These are phyloP conservation scores for Heliconius melpomene DNA, from an alignment of 1,140 invertebrate species.

Conservation along the genomic window DNA sequence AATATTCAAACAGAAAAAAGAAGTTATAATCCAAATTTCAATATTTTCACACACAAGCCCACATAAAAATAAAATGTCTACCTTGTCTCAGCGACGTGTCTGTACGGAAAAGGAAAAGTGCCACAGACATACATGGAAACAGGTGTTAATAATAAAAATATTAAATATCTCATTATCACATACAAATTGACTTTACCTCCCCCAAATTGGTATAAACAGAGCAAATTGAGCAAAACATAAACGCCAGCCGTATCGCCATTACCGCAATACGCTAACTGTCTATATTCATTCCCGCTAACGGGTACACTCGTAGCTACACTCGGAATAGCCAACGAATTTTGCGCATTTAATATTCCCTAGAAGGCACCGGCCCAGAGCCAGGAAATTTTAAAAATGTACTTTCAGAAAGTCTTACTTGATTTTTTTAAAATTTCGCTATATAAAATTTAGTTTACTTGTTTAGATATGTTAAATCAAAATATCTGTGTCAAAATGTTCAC, in stretches of 20 bases:
- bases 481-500: not conserved
- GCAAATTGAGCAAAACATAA: slow-evolving; percentile 16
- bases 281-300: slow-evolving; percentile 52
- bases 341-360: slow-evolving; percentile 41
- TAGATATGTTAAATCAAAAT: not conserved
- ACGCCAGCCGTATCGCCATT: slow-evolving; percentile 38
- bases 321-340: slow-evolving; percentile 46
- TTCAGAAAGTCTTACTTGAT: slow-evolving; percentile 33
- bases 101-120: too few relatives aligned
- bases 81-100: too few relatives aligned
- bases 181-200: slow-evolving; percentile 30
- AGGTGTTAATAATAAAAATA: too few relatives aligned
- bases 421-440: slow-evolving; percentile 24
- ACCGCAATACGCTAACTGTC: slow-evolving; percentile 47
- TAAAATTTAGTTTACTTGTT: slow-evolving; percentile 16
- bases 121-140: too few relatives aligned
- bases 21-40: too few relatives aligned
- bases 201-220: slow-evolving; percentile 17
- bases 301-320: slow-evolving; percentile 37
- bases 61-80: too few relatives aligned
- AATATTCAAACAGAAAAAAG: too few relatives aligned
- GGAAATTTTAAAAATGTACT: slow-evolving; percentile 46
- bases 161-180: not conserved
- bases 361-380: slow-evolving; percentile 35
- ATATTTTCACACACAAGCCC: too few relatives aligned